phyloP scores from a whole-genome alignment of 2,888 invertebrate species.

The Torymus aiolomorphi region DNA sequence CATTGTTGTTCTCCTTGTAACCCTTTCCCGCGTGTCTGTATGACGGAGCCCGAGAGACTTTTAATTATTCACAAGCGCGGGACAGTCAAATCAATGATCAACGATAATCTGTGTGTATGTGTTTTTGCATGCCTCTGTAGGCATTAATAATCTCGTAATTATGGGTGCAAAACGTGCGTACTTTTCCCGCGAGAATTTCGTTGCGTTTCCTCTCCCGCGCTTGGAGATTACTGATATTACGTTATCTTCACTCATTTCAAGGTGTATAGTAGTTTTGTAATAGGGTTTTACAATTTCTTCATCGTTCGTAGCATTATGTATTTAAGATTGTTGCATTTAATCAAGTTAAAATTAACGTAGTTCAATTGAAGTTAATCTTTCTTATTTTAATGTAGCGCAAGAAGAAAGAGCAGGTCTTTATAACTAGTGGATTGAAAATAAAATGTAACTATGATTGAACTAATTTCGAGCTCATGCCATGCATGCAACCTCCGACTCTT shows the following conservation, averaged over 20 bases:
- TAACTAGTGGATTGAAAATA: too few relatives aligned
- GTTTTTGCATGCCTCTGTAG: background rate
- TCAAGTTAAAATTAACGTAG: too few relatives aligned
- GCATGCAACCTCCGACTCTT: too few relatives aligned
- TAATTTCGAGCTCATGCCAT: too few relatives aligned
- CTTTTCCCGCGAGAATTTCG: background rate
- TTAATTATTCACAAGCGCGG: slow-evolving; percentile 11
- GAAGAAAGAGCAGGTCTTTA: too few relatives aligned
- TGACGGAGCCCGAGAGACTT: background rate
- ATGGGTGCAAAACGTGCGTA: background rate
- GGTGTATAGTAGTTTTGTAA: background rate
- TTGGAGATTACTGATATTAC: background rate
- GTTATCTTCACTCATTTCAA: too few relatives aligned
- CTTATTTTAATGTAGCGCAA: too few relatives aligned
- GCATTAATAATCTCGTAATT: background rate
- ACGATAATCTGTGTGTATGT: background rate
- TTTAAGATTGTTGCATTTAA: too few relatives aligned
- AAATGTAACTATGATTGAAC: too few relatives aligned
- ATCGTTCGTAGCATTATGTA: too few relatives aligned
- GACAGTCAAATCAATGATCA: background rate
- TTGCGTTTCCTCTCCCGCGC: background rate
- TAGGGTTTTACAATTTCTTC: background rate
- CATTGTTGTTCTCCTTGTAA: slow-evolving; percentile 28
- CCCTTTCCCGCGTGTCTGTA: background rate
- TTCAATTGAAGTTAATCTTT: too few relatives aligned